Evolutionary conservation across 1,140 invertebrate genomes (phyloP).

Genomic region (Plodia interpunctella): DNA sequence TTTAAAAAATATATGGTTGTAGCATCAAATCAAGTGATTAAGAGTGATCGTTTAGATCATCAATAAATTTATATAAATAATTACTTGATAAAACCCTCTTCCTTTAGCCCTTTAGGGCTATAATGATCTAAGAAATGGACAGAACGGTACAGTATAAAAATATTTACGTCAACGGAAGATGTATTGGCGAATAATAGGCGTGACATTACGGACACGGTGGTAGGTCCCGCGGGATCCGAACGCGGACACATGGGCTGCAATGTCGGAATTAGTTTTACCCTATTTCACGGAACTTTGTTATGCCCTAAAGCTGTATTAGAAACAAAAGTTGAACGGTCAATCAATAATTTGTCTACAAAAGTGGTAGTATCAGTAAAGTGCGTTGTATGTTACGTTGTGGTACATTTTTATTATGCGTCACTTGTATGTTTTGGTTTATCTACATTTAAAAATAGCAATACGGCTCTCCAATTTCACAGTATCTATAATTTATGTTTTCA

Average conservation of each 20-base stretch:
- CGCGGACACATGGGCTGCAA: slow-evolving; percentile 57
- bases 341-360: neutral
- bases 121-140: slow-evolving; percentile 55
- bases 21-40: too few relatives aligned
- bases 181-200: slow-evolving; percentile 71
- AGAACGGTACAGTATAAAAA: slow-evolving; percentile 59
- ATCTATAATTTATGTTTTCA: too few relatives aligned
- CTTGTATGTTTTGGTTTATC: too few relatives aligned
- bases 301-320: slow-evolving; percentile 28
- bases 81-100: neutral
- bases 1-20: too few relatives aligned
- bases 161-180: slow-evolving; percentile 64
- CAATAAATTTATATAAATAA: too few relatives aligned
- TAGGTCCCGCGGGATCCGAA: slow-evolving; percentile 63
- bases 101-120: neutral
- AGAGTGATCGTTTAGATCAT: too few relatives aligned
- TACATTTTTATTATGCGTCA: too few relatives aligned
- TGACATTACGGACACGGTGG: slow-evolving; percentile 55
- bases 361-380: too few relatives aligned
- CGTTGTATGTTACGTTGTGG: neutral
- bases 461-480: too few relatives aligned
- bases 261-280: slow-evolving; percentile 60
- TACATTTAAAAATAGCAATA: too few relatives aligned
- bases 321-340: neutral
- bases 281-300: slow-evolving; percentile 71